These are phyloP conservation scores for Scolopax rusticola DNA, from an alignment of 2,797 vertebrate species.

Conservation along the genomic window DNA sequence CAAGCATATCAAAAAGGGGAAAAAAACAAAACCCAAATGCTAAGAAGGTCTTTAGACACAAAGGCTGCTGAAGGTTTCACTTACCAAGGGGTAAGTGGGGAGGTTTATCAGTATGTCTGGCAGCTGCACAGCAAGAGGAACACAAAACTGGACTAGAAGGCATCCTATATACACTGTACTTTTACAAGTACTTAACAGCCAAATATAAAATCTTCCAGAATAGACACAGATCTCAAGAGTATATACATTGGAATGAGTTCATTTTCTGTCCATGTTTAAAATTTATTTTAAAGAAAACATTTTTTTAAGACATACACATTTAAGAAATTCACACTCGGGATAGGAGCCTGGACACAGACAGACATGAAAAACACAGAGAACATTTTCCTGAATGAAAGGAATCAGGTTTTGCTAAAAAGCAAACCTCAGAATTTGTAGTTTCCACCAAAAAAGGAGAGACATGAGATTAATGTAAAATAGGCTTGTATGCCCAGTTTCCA, in stretches of 20 bases:
- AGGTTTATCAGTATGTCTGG: background rate
- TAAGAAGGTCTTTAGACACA: background rate
- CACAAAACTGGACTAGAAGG: background rate
- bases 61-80: background rate
- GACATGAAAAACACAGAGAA: background rate
- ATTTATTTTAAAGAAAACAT: background rate
- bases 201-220: background rate
- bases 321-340: background rate
- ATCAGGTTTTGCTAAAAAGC: background rate
- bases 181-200: background rate
- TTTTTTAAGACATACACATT: accelerated
- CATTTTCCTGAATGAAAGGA: background rate
- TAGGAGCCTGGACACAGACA: background rate
- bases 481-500: background rate
- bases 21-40: background rate
- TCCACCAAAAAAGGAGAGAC: background rate
- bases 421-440: background rate
- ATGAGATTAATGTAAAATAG: background rate
- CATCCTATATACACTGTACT: background rate
- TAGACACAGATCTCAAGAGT: background rate
- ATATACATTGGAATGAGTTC: background rate
- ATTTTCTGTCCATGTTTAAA: background rate
- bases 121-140: background rate
- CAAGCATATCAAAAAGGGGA: background rate
- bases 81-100: background rate